phyloP scores from a whole-genome alignment of 2,888 invertebrate genomes.

The Parascotia fuliginaria region DNA sequence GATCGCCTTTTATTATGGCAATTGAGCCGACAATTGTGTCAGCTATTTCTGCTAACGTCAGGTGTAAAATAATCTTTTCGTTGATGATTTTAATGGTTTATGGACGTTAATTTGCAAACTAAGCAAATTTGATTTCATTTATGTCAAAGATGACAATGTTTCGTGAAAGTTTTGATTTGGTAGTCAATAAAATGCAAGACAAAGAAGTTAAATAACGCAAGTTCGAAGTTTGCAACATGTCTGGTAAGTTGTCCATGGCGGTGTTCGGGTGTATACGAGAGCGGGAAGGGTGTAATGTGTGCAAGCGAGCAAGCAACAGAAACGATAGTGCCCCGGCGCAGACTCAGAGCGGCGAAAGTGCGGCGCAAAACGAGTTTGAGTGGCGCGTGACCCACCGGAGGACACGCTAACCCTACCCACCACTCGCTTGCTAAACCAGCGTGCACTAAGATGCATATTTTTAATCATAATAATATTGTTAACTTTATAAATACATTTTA shows the following conservation, averaged over 20 bases:
- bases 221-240: conserved; percentile 38
- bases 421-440: conserved; percentile 59
- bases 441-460: conserved; percentile 49
- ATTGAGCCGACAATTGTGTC: no score
- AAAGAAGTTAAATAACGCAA: conserved; percentile 25
- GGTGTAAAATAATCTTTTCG: no score
- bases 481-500: conserved; percentile 20
- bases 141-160: background rate
- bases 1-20: no score
- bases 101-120: no score
- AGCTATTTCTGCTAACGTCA: no score
- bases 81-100: no score
- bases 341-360: conserved; percentile 79
- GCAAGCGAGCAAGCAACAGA: conserved; percentile 67
- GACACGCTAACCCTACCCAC: conserved; percentile 64
- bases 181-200: conserved; percentile 28
- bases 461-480: conserved; percentile 40
- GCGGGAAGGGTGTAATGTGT: conserved; percentile 52
- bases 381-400: conserved; percentile 82
- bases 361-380: conserved; percentile 78
- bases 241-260: conserved; percentile 41
- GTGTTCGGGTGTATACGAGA: conserved; percentile 23
- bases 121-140: background rate
- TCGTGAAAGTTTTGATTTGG: conserved; percentile 4
- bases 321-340: conserved; percentile 57